Conservation (phyloP, 2,888 invertebrate species). For the Nineta flava region DNA sequence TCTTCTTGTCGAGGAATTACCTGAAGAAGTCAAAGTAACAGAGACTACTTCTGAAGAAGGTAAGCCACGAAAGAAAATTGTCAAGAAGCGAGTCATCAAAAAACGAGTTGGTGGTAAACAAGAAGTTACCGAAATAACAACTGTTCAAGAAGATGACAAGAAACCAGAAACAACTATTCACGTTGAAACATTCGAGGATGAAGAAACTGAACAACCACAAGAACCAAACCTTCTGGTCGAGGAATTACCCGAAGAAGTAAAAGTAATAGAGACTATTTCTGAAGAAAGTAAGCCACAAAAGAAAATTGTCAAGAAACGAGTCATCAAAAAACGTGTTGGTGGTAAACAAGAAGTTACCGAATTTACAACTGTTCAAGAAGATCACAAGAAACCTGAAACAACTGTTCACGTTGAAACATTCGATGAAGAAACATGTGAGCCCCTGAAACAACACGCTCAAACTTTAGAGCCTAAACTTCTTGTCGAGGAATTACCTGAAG, state of each 20-base stretch:
- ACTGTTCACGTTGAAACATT: slow-evolving; percentile 23
- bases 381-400: slow-evolving; percentile 27
- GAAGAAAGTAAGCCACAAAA: slow-evolving; percentile 26
- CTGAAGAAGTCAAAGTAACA: slow-evolving; percentile 18
- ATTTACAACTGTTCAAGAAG: slow-evolving; percentile 24
- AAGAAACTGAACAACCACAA: slow-evolving; percentile 8
- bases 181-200: slow-evolving; percentile 14
- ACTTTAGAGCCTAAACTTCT: slow-evolving; percentile 23
- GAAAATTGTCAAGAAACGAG: slow-evolving; percentile 19
- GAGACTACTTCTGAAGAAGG: slow-evolving; percentile 16
- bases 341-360: slow-evolving; percentile 26
- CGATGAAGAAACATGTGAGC: slow-evolving; percentile 13
- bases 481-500: slow-evolving; percentile 20
- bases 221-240: slow-evolving; percentile 11
- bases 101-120: slow-evolving; percentile 19
- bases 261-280: slow-evolving; percentile 18
- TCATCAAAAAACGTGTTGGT: slow-evolving; percentile 21
- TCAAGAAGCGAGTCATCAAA: slow-evolving; percentile 14
- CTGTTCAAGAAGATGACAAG: slow-evolving; percentile 29
- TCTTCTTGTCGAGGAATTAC: slow-evolving; percentile 13
- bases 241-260: slow-evolving; percentile 14
- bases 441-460: slow-evolving; percentile 14
- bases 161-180: slow-evolving; percentile 25
- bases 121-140: slow-evolving; percentile 29
- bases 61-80: slow-evolving; percentile 19